Evolutionary conservation across 1,140 invertebrate species (phyloP), one percentile per base, ranked within the genome.

Genomic region (Whitmania pigra): DNA sequence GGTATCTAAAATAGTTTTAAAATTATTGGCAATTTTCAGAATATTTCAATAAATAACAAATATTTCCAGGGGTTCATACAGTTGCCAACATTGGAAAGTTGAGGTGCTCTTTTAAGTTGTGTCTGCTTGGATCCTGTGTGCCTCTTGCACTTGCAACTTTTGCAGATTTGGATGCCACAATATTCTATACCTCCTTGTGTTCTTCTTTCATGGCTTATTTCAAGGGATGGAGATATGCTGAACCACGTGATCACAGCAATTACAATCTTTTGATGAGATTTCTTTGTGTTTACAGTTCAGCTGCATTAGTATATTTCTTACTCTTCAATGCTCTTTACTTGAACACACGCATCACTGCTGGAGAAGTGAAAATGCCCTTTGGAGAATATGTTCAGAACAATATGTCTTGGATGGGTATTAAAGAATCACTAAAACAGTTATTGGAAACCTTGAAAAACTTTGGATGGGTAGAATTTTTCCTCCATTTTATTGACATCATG

Each of bases 281-380:
- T 31, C 22, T 63, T 31, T 63, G 22, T 31, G 57, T 63, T 25
- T 63, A 63, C 29, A 31, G 22, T 31, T 31, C 29, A 31, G 57
- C 22, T 31, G 29, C 22, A 25, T 63, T 63, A 31, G 11, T 63
- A 31, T 63, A 25, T 22, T 15, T 31, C 57, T 13, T 31, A 25
- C 22, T 31, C 57, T 63, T 63, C 29, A 25, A 22, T 25, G 57
- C 57, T 31, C 22, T 63, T 20, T 63, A 63, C 57, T 63, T 63
- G 22, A 63, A 63, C 57, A 63, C 57, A 11, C 57, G 20, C 22
- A 63, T 63, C 29, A 63, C 57, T 22, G 22, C 22, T 4, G 57
- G 57, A 63, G 20, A 31, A 31, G 29, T 63, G 57, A 63, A 63
- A 31, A 31, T 15, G 22, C 57, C 57, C 11, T 31, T 63, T 13